These are phyloP conservation scores for Triplophysa siluroides DNA, from an alignment of 2,113 vertebrate genomes.

Conservation along the genomic window DNA sequence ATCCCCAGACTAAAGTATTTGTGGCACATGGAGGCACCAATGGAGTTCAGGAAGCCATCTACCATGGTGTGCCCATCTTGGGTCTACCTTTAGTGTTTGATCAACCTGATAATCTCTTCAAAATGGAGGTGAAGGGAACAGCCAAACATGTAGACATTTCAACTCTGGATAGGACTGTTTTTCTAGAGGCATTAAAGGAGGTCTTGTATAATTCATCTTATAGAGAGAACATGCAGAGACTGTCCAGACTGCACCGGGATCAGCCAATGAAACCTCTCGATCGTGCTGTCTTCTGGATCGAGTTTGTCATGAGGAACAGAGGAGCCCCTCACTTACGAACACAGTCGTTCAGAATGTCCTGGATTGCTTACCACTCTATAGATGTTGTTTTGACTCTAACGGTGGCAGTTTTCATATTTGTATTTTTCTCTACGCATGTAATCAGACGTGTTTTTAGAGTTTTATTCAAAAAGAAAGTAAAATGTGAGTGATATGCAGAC, in stretches of 20 bases:
- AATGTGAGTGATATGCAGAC: slow-evolving; percentile 55
- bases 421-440: slow-evolving; percentile 39
- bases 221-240: slow-evolving; percentile 83
- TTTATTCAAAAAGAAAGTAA: slow-evolving; percentile 55
- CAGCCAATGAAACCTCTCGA: slow-evolving; percentile 87
- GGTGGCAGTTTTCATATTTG: slow-evolving; percentile 31
- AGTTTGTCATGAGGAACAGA: slow-evolving; percentile 88
- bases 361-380: slow-evolving; percentile 86
- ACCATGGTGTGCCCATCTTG: slow-evolving; percentile 68
- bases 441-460: slow-evolving; percentile 50
- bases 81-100: slow-evolving; percentile 70
- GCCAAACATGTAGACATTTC: slow-evolving; percentile 65
- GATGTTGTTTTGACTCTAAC: slow-evolving; percentile 74
- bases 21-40: slow-evolving; percentile 72
- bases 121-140: slow-evolving; percentile 64
- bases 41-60: slow-evolving; percentile 72
- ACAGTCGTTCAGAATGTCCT: slow-evolving; percentile 82
- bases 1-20: slow-evolving; percentile 68
- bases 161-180: slow-evolving; percentile 57
- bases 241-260: slow-evolving; percentile 86
- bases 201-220: slow-evolving; percentile 70
- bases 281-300: slow-evolving; percentile 87
- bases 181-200: slow-evolving; percentile 62
- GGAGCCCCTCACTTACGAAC: slow-evolving; percentile 83
- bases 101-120: slow-evolving; percentile 70